Evolutionary conservation across 2,888 invertebrate genomes (phyloP), one percentile per base, ranked within the genome.

Genomic region (Oscheius sp.): DNA sequence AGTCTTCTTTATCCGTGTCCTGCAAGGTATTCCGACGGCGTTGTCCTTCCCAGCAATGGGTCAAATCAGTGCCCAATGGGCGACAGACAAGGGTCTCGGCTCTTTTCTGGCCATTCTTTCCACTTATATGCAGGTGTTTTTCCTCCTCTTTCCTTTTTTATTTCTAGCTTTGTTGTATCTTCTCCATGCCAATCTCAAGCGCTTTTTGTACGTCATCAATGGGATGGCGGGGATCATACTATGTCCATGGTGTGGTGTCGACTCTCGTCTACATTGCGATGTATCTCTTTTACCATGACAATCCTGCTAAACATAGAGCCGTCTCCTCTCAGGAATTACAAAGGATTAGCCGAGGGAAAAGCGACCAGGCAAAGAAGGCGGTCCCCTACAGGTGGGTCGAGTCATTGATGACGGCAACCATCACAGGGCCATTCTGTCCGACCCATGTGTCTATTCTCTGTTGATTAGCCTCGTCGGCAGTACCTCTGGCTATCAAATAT

Each of bases 41-140:
- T 74, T 81, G 21, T 68, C 76, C 6, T 79, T 73, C 52, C 75
- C 79, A 21, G 72, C 77, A 0, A 75, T 74, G 23, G 81, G 81
- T 12, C 66, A 66, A 25, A 66, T 66, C 29, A 9, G 49, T 12
- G 7, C 52, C 66, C 66, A 66, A 25, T 66, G 66, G 66, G 49
- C 52, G 3, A 66, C 66, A 2, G 66, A 52, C 18, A 66, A 66
- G 35, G 66, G 66, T 2, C 52, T 66, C 1, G 66, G 66, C 13
- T 49, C 52, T 2, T 66, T 66, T 29, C 6, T 49, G 3, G 25
- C 66, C 66, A 49, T 66, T 12, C 49, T 66, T 1, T 25, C 25
- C 1, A 35, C 21, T 12, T 35, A 66, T 16, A 66, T 49, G 66
- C 66, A 66, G 52, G 61, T 61, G 21, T n/a, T 6, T 2, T 3